Conservation (phyloP, 2,888 invertebrate species). For the Steinernema hermaphroditum region DNA sequence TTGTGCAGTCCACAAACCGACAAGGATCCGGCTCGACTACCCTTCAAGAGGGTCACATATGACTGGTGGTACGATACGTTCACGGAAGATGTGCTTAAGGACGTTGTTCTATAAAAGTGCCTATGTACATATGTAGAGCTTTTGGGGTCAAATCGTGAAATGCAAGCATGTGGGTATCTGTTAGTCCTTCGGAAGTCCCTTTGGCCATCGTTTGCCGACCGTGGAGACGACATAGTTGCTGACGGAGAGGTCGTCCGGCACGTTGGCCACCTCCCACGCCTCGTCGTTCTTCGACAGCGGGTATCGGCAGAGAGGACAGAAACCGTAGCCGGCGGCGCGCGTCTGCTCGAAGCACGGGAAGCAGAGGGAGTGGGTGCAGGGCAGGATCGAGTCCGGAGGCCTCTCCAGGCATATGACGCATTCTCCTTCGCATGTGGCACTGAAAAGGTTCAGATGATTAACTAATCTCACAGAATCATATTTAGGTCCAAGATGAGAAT, state of each 20-base stretch:
- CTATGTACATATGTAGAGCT: too few relatives aligned
- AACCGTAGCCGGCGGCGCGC: constrained; percentile 17
- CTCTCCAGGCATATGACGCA: constrained; percentile 24
- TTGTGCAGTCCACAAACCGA: neutral
- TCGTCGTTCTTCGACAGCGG: constrained; percentile 17
- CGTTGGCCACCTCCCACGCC: constrained; percentile 19
- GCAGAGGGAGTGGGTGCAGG: constrained; percentile 21
- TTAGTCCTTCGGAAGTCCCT: neutral
- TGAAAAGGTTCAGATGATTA: neutral
- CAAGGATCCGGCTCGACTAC: neutral
- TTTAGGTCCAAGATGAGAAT: too few relatives aligned
- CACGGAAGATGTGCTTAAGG: too few relatives aligned
- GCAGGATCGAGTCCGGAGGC: constrained; percentile 20
- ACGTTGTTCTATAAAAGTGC: too few relatives aligned
- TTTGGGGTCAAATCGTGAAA: too few relatives aligned
- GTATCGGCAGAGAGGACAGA: constrained; percentile 21
- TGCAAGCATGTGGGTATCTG: neutral
- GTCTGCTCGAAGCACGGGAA: constrained; percentile 21
- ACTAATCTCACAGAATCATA: too few relatives aligned
- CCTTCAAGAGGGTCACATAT: neutral
- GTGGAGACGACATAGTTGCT: constrained; percentile 16
- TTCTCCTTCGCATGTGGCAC: constrained; percentile 20
- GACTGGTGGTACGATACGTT: too few relatives aligned
- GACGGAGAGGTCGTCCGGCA: constrained; percentile 16
- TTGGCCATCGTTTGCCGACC: constrained; percentile 15